These are phyloP conservation scores for Mesocricetus auratus DNA, from an alignment of 2,113 vertebrate species.

Conservation along the genomic window DNA sequence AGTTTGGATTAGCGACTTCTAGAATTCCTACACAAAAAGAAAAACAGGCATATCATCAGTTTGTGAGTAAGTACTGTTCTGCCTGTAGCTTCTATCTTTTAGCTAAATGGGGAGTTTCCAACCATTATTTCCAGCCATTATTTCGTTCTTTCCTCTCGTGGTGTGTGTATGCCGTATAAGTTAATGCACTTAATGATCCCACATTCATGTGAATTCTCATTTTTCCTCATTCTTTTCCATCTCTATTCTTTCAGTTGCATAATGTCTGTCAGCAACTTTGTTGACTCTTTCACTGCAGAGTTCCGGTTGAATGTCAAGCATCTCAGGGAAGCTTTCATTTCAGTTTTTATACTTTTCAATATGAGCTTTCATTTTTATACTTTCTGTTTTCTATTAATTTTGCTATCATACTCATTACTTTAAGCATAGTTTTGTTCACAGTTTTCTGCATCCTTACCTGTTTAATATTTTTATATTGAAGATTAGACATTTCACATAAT, in stretches of 20 bases:
- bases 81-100: neutral
- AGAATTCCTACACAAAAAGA: neutral
- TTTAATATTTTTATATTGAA: conserved; percentile 17
- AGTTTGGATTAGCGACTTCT: neutral
- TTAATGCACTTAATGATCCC: neutral
- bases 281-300: neutral
- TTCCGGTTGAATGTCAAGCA: neutral
- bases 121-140: neutral
- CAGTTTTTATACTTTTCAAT: neutral
- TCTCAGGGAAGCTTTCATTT: conserved; percentile 10
- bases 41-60: neutral
- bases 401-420: neutral
- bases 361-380: neutral
- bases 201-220: neutral
- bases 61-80: neutral
- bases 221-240: neutral
- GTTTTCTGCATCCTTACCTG: neutral
- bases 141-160: neutral
- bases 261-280: neutral
- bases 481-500: neutral
- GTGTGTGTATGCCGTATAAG: neutral
- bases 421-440: neutral
- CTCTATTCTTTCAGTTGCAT: neutral
- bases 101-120: neutral
- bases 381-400: neutral